Base-by-base conservation (phyloP, 2,797 vertebrate species). In the Mus minutoides region DNA sequence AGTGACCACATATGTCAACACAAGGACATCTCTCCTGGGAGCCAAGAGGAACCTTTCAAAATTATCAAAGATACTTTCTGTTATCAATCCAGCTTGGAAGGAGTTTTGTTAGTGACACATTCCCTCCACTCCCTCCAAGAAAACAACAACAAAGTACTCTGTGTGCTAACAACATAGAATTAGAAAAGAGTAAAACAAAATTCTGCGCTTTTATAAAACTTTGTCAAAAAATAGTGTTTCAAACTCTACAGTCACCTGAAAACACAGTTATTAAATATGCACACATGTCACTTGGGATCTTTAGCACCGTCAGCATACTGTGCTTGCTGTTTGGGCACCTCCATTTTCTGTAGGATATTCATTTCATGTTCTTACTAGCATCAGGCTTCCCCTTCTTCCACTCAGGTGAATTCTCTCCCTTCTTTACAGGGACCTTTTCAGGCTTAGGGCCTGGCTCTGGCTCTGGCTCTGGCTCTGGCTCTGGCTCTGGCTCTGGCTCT, bases 121-220 rank as follows among this genome's bases (percentile, higher is more conserved):
- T 62, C 58, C 16, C 19, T 29, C 8, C 22, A 71, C 21, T 12
- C 12, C 2, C 21, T 12, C 24, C 37, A 5, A 40, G 21, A 73
- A 40, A 73, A 40, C 16, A 17, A 29, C n/a, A 60, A 29, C 3
- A 7, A 83, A 10, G 8, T 19, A 4, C 43, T 62, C 8, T 62
- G 16, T 31, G 80, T 83, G 9, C 26, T 62, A 43, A 26, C 24
- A 62, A 62, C 9, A 83, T 12, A 62, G 37, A 29, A 43, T 31
- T 62, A 31, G 37, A 95, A 97, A 95, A 98, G 98, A 98, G 98
- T 98, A 98, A 98, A 98, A 95, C 98, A 99, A 99, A 98, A 98
- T 98, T 98, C 98, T 98, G 98, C 98, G 98, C 99, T 99, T 99
- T 99, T 99, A 99, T 99, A 99, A 99, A 99, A 99, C 99, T 99